Evolutionary conservation across 2,888 invertebrate genomes (phyloP).

Genomic region (Meloe dianella): DNA sequence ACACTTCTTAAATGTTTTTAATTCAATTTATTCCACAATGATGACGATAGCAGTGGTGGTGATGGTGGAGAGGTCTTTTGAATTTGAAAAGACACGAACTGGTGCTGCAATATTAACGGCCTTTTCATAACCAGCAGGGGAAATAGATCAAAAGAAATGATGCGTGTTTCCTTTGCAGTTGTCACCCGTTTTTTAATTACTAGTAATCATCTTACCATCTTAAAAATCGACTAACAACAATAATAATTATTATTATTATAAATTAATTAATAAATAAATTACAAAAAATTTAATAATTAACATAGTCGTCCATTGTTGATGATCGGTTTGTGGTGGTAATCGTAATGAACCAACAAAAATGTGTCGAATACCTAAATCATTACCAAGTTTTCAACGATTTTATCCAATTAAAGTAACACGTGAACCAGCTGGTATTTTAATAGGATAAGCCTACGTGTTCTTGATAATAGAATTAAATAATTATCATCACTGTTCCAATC

Average conservation of each 20-base stretch:
- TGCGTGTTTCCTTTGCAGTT: not conserved
- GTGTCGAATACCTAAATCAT: too few species aligned
- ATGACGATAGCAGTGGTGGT: not conserved
- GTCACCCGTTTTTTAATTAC: not conserved
- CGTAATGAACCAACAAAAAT: too few species aligned
- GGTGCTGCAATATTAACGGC: not conserved
- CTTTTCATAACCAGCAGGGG: not conserved
- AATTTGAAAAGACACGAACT: conserved; percentile 7
- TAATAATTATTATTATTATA: too few species aligned
- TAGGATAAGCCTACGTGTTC: not conserved
- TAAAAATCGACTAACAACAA: not conserved
- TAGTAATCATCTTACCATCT: not conserved
- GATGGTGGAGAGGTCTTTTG: not conserved
- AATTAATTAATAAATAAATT: too few species aligned
- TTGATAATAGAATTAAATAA: not conserved
- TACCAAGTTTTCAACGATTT: too few species aligned
- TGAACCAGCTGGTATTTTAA: too few species aligned
- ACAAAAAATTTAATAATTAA: not conserved
- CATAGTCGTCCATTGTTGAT: not conserved
- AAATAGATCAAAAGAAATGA: not conserved
- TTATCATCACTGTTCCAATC: not conserved
- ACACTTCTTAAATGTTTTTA: not conserved
- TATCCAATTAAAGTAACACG: too few species aligned
- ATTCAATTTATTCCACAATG: not conserved
- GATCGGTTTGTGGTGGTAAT: too few species aligned